Evolutionary conservation across 2,888 invertebrate species (phyloP).

Genomic region (Oeneis ivallda): DNA sequence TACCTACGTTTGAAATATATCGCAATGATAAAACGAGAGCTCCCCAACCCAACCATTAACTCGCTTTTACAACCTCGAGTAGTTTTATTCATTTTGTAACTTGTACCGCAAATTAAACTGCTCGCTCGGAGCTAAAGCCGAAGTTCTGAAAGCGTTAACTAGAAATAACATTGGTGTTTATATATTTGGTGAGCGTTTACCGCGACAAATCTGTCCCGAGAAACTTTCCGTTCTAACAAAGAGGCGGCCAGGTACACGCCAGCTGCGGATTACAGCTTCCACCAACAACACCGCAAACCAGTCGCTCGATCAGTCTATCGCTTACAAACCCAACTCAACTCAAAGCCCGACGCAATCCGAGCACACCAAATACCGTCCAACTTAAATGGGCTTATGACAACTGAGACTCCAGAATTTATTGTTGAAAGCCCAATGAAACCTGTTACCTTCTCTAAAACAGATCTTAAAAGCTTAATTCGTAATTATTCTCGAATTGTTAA

Average conservation of each 20-base stretch:
- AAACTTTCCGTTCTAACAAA: constrained; percentile 74
- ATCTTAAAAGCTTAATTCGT: constrained; percentile 37
- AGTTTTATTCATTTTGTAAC: constrained; percentile 24
- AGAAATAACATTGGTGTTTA: constrained; percentile 44
- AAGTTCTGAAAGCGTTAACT: constrained; percentile 40
- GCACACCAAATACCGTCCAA: constrained; percentile 50
- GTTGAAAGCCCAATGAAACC: constrained; percentile 47
- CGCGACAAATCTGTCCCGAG: constrained; percentile 60
- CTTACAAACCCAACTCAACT: constrained; percentile 44
- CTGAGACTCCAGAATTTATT: constrained; percentile 60
- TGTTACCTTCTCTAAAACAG: constrained; percentile 36
- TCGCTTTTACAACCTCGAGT: constrained; percentile 21
- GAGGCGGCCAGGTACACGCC: constrained; percentile 71
- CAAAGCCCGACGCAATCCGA: constrained; percentile 48
- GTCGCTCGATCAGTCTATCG: constrained; percentile 44
- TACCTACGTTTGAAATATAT: constrained; percentile 8
- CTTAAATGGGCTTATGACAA: constrained; percentile 73
- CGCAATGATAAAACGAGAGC: constrained; percentile 16
- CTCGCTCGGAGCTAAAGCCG: constrained; percentile 31
- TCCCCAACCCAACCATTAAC: constrained; percentile 17
- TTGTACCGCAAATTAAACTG: constrained; percentile 34
- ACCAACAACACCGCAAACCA: constrained; percentile 51
- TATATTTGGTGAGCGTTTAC: constrained; percentile 46
- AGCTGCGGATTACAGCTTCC: constrained; percentile 65
- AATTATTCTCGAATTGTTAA: constrained; percentile 33